Evolutionary conservation across 2,113 vertebrate genomes (phyloP), one percentile per base, ranked within the genome.

Genomic region (Rhinoderma darwinii): DNA sequence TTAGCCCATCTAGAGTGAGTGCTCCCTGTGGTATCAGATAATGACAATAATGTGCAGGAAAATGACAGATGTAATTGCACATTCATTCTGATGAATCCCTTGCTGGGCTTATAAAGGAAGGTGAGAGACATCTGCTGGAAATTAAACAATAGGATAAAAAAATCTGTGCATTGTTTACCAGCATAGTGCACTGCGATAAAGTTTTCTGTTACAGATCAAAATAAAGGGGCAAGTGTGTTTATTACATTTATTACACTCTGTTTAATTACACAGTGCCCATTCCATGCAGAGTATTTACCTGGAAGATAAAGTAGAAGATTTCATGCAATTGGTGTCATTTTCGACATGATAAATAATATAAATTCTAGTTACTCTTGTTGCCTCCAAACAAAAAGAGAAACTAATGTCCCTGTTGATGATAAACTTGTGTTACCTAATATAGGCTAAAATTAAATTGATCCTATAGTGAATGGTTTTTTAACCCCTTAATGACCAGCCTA

Each of bases 61-160:
- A 80, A n/a, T 80, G 17, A 80, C 32, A 59, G 41, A 59, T 80
- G 15, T 37, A 80, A 80, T 32, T 56, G 56, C 54, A 59, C 61
- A 78, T 78, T 51, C 47, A 51, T 32, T 78, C 47, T 35, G 27
- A 51, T 78, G 61, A 56, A 41, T 80, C 54, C 77, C 77, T 27
- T 61, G 77, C 22, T 61, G 37, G 61, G 41, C 8, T 37, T 41
- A 80, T 80, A 32, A 61, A 30, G 37, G 18, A 59, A 56, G 56
- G 54, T 37, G 77, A 80, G 77, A 79, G 32, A 61, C 77, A 80
- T 59, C 77, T 80, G 77, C 56, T 80, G 54, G 54, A 80, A 80
- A 80, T 80, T 11, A 39, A 59, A 41, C 35, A n/a, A 25, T 61
- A 20, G 51, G 37, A 80, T 80, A 54, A 39, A 59, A 80, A n/a